Percentiles rank a stretch among this genome's conserved stretches.
Evolutionary conservation across 2,113 vertebrate genomes (phyloP).

Genomic region (Ivindomyrus marchei): DNA sequence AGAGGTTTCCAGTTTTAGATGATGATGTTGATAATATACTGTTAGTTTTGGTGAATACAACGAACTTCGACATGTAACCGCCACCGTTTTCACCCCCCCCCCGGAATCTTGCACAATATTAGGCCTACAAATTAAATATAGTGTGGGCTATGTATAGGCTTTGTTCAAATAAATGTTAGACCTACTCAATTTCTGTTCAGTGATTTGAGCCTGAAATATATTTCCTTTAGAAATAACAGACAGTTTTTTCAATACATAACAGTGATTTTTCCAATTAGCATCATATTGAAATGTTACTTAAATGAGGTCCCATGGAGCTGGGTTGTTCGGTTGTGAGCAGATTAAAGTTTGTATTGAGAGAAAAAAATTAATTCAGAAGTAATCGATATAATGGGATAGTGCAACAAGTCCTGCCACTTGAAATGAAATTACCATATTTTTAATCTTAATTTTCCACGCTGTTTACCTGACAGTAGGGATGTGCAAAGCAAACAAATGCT

Average conservation of each 20-base stretch:
- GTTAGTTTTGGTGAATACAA: too few relatives aligned
- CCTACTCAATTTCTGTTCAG: slow-evolving; percentile 32
- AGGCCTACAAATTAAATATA: too few relatives aligned
- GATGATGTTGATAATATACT: too few relatives aligned
- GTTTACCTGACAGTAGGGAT: slow-evolving; percentile 99
- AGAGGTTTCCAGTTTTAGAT: too few relatives aligned
- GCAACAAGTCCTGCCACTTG: slow-evolving; percentile 82
- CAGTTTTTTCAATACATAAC: slow-evolving; percentile 82
- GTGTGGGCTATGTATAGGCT: background rate
- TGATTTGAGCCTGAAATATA: background rate
- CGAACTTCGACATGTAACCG: too few relatives aligned
- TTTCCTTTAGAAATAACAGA: background rate
- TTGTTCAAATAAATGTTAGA: slow-evolving; percentile 61
- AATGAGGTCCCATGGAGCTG: slow-evolving; percentile 91
- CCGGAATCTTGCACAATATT: too few relatives aligned
- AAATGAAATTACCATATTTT: slow-evolving; percentile 99
- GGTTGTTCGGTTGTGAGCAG: slow-evolving; percentile 98
- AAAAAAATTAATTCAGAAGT: slow-evolving; percentile 99
- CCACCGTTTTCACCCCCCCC: too few relatives aligned
- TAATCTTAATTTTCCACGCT: slow-evolving; percentile 99
- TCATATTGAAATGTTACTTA: slow-evolving; percentile 99
- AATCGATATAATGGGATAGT: slow-evolving; percentile 99
- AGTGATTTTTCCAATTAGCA: slow-evolving; percentile 94
- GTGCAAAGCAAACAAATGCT: slow-evolving; percentile 99
- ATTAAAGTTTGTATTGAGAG: slow-evolving; percentile 99